Conservation (phyloP, 2,797 vertebrate genomes). For the Channallabes apus region DNA sequence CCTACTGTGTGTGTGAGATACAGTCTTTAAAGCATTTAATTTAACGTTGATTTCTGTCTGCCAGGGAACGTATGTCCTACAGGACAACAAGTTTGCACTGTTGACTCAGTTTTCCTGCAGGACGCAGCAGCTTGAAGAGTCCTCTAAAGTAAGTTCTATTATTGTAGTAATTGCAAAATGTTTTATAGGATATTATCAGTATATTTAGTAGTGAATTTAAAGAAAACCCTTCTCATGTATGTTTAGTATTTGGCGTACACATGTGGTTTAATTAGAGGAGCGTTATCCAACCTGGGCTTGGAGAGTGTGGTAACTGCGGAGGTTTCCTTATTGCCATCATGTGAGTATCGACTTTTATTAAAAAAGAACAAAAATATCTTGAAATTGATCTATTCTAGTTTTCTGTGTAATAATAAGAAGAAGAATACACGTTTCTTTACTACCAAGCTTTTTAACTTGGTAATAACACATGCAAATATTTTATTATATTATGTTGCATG, state of each 20-base stretch:
- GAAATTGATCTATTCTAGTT: background rate
- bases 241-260: constrained; percentile 85
- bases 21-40: background rate
- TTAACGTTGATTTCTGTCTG: background rate
- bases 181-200: too few species aligned
- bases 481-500: background rate
- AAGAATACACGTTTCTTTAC: background rate
- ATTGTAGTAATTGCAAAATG: background rate
- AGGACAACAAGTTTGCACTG: constrained; percentile 82
- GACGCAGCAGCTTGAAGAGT: constrained; percentile 84
- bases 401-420: background rate
- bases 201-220: background rate
- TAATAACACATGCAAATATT: too few species aligned
- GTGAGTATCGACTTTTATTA: constrained; percentile 70
- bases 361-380: background rate
- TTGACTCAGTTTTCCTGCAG: constrained; percentile 79
- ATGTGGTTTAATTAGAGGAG: constrained; percentile 82
- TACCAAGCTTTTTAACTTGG: background rate
- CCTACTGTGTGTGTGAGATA: background rate
- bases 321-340: constrained; percentile 80
- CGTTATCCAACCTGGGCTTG: constrained; percentile 80
- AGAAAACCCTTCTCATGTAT: background rate
- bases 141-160: constrained; percentile 76
- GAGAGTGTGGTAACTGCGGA: constrained; percentile 83
- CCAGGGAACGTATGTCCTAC: constrained; percentile 85